phyloP scores from a whole-genome alignment of 1,140 invertebrate genomes.

The Portunus trituberculatus region DNA sequence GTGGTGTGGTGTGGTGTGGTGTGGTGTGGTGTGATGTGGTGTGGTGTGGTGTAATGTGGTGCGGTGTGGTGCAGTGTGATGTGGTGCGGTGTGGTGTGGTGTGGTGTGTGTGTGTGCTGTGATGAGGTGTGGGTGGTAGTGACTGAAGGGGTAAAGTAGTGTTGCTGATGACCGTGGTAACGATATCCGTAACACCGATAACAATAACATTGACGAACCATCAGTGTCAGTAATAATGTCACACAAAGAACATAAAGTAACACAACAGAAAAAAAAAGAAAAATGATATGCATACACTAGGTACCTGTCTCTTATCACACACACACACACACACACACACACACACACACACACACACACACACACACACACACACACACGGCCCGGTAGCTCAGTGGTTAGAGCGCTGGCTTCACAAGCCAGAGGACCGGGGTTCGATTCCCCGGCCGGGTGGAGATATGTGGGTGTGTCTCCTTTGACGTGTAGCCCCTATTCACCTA shows the following conservation, averaged over 20 bases:
- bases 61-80: not conserved
- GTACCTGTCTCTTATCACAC: no score
- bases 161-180: not conserved
- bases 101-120: not conserved
- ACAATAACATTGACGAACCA: not conserved
- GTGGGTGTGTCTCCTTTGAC: no score
- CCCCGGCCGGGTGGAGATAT: no score
- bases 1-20: not conserved
- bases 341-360: conserved; percentile 7
- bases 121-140: not conserved
- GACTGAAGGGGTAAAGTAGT: not conserved
- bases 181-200: not conserved
- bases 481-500: no score
- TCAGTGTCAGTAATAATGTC: no score
- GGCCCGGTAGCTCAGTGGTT: no score
- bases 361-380: not conserved
- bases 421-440: no score
- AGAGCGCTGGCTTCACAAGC: no score
- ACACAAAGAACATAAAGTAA: no score
- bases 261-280: no score
- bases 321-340: not conserved
- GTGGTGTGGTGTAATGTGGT: not conserved
- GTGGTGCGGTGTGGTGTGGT: not conserved
- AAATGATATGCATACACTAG: no score
- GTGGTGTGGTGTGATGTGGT: not conserved